These are phyloP conservation scores for Drosophila miranda DNA, from an alignment of 1,140 invertebrate species.

Conservation along the genomic window DNA sequence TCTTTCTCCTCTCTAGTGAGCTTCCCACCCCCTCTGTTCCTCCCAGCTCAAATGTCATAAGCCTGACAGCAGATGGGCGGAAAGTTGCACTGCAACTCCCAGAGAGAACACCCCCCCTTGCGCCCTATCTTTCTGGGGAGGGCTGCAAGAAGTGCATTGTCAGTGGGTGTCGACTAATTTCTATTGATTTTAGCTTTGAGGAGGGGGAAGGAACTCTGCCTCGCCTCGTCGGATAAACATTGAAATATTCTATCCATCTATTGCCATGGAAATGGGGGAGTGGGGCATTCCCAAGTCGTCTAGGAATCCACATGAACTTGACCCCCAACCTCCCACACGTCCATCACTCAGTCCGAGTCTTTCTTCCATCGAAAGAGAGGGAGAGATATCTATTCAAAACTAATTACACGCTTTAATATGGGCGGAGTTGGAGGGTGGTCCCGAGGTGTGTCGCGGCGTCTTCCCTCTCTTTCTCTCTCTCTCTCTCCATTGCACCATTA, in stretches of 20 bases:
- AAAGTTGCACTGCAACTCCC: conserved; percentile 13
- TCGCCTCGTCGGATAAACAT: conserved; percentile 13
- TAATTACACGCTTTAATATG: conserved; percentile 41
- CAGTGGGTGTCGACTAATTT: conserved; percentile 43
- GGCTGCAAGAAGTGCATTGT: conserved; percentile 15
- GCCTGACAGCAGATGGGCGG: conserved; percentile 33
- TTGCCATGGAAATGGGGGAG: conserved; percentile 19
- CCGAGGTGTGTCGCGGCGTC: conserved; percentile 23
- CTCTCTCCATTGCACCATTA: neutral
- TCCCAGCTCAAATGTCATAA: conserved; percentile 38
- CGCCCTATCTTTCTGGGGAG: neutral
- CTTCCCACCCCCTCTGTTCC: neutral
- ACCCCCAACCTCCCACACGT: conserved; percentile 1
- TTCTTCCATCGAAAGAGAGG: neutral
- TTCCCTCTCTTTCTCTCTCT: neutral
- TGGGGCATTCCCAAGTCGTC: neutral
- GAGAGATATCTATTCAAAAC: conserved; percentile 30
- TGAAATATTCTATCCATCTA: conserved; percentile 16
- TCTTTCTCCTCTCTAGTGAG: neutral
- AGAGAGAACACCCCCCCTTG: too few species aligned
- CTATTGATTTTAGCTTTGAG: conserved; percentile 42
- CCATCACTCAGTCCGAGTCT: conserved; percentile 3
- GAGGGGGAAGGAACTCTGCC: neutral
- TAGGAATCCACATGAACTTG: conserved; percentile 18
- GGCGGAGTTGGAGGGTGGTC: neutral